These are phyloP conservation scores for Caretta caretta DNA, from an alignment of 2,113 vertebrate genomes.

Conservation along the genomic window DNA sequence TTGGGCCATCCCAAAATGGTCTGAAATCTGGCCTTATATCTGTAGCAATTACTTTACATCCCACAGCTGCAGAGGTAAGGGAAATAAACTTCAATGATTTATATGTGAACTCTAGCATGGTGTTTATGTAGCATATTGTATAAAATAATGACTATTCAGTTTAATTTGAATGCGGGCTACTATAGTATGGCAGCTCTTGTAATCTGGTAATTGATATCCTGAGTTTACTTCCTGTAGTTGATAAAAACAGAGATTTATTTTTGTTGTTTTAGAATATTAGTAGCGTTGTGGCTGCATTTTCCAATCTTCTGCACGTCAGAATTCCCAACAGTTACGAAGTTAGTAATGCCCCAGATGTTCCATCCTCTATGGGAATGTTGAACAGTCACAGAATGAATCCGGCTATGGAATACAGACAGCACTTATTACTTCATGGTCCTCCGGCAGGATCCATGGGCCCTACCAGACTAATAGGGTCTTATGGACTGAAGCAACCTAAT, in stretches of 20 bases:
- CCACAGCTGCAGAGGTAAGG: slow-evolving; percentile 92
- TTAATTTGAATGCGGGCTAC: background rate
- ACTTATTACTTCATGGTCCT: slow-evolving; percentile 78
- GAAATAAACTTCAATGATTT: background rate
- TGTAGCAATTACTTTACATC: slow-evolving; percentile 94
- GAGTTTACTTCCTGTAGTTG: background rate
- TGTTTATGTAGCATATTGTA: background rate
- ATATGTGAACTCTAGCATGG: background rate
- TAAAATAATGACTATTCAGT: background rate
- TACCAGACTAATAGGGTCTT: slow-evolving; percentile 79
- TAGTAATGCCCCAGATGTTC: slow-evolving; percentile 85
- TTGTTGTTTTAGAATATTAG: slow-evolving; percentile 85
- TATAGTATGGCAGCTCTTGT: background rate
- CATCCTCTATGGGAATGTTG: slow-evolving; percentile 80
- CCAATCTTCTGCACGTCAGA: slow-evolving; percentile 88
- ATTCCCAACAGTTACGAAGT: slow-evolving; percentile 90
- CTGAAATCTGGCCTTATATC: slow-evolving; percentile 92
- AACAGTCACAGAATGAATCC: slow-evolving; percentile 80
- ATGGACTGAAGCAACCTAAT: slow-evolving; percentile 83
- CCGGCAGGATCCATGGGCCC: slow-evolving; percentile 74
- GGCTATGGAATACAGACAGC: slow-evolving; percentile 81
- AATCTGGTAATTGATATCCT: background rate
- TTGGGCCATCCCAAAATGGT: slow-evolving; percentile 85
- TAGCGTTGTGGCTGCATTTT: slow-evolving; percentile 89
- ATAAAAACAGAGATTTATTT: background rate